phyloP scores from a whole-genome alignment of 37 sponge, comb jelly and placozoan species.

The Beroe ovata region DNA sequence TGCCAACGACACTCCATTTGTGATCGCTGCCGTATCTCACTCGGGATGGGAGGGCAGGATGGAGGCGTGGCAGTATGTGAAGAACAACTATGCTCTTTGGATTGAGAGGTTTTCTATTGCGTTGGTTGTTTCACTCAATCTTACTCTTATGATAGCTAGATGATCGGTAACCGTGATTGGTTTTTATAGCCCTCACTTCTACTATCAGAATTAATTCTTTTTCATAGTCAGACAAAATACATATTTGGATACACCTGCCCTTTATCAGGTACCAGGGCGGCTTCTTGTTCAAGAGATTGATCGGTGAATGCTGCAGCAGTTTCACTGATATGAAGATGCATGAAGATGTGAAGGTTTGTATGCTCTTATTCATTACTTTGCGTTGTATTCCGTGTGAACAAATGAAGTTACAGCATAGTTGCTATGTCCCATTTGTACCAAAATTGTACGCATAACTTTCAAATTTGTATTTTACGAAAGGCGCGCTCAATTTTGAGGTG shows the following conservation, averaged over 20 bases:
- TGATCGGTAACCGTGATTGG: background rate
- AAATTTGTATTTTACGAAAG: background rate
- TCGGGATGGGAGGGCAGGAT: conserved; percentile 72
- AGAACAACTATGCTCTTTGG: conserved; percentile 74
- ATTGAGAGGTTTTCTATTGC: conserved; percentile 76
- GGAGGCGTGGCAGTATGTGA: conserved; percentile 83
- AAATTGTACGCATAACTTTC: background rate
- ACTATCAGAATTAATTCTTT: too few relatives aligned
- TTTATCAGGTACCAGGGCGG: conserved; percentile 25
- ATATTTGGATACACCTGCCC: too few relatives aligned
- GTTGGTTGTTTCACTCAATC: conserved; percentile 76
- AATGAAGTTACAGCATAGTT: too few relatives aligned
- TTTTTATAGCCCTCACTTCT: too few relatives aligned
- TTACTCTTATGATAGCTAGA: conserved; percentile 74
- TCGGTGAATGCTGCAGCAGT: background rate
- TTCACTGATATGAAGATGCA: conserved; percentile 24
- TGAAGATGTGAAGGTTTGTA: conserved; percentile 26
- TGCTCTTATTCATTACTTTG: too few relatives aligned
- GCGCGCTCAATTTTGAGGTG: background rate
- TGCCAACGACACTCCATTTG: conserved; percentile 44
- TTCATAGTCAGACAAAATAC: too few relatives aligned
- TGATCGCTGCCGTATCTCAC: background rate
- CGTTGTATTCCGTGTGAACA: too few relatives aligned
- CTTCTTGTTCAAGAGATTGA: conserved; percentile 21
- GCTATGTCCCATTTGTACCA: too few relatives aligned